Evolutionary conservation across 2,888 invertebrate species (phyloP).

Genomic region (Troides aeacus): DNA sequence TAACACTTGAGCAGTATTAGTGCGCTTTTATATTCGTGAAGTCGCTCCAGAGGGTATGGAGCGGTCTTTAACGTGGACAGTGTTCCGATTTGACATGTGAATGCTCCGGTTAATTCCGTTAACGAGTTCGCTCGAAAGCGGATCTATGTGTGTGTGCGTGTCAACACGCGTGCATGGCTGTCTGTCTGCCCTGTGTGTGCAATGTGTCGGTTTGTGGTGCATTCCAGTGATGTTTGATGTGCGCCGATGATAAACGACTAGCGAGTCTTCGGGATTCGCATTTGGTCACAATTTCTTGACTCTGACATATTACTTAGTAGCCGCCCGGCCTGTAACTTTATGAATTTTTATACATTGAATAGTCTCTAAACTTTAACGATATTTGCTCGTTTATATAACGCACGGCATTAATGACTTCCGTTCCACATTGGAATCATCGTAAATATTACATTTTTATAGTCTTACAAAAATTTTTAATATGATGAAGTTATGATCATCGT

Average conservation of each 20-base stretch:
- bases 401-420: not conserved
- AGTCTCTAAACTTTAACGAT: too few relatives aligned
- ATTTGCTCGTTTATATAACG: too few relatives aligned
- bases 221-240: conserved; percentile 20
- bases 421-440: not conserved
- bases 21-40: not conserved
- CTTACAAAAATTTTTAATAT: not conserved
- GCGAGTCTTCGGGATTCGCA: conserved; percentile 3
- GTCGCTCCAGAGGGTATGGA: conserved; percentile 4
- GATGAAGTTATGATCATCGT: too few relatives aligned
- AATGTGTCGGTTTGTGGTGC: conserved; percentile 7
- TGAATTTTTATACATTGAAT: too few relatives aligned
- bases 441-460: not conserved
- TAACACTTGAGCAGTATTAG: conserved; percentile 9
- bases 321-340: not conserved
- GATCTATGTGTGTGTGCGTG: not conserved
- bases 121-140: conserved; percentile 35
- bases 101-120: conserved; percentile 36
- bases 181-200: not conserved
- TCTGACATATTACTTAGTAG: conserved; percentile 4
- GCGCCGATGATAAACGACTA: conserved; percentile 22
- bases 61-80: conserved; percentile 13
- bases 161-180: not conserved
- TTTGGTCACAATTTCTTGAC: conserved; percentile 16
- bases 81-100: conserved; percentile 25